Base-by-base conservation (phyloP, 2,113 vertebrate genomes). In the Nycticorax nycticorax region DNA sequence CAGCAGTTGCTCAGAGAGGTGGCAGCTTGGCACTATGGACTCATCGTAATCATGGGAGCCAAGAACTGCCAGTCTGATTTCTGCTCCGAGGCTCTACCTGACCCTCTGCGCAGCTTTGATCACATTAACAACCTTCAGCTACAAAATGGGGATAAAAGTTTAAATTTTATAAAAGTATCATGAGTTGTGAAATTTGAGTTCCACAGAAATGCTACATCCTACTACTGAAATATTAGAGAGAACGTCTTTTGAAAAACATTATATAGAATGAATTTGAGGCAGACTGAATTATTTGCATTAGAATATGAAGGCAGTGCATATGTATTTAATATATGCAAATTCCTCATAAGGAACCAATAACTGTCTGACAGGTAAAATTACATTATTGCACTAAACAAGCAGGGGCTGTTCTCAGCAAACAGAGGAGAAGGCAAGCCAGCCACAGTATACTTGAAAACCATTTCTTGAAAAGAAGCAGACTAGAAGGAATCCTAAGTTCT, bases 401-500 rank as follows among this genome's bases (percentile, higher is more conserved):
- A 28, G 64, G n/a, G 85, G 59, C 5, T 88, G 63, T 45, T 93
- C 95, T 71, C 41, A 1, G 28, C 20, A 4, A 60, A 14, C 2
- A 37, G 71, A 48, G 22, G 33, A 73, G 76, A 56, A 82, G 80
- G 85, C 64, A 41, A 84, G 52, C 16, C 89, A 75, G 77, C 41
- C 37, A 5, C 11, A 75, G 32, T 71, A 45, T 2, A 45, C 45
- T 69, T 85, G 74, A 69, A 69, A 89, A 82, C 35, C 26, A 3
- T 22, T 63, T 67, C 76, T 60, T 74, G 93, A 35, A 19, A 28
- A 93, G 94, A 93, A 91, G 69, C 89, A 89, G 92, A 87, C 43
- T 16, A 10, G 41, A 45, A 93, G 84, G 22, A 95, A 95, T 92
- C 89, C 55, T 13, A 41, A 92, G 74, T 28, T 66, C n/a, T 62